A percentile compares a stretch with the other conserved stretches of the same genome.
phyloP scores from a whole-genome alignment of 2,113 vertebrate species.

The Chaenogobius annularis region DNA sequence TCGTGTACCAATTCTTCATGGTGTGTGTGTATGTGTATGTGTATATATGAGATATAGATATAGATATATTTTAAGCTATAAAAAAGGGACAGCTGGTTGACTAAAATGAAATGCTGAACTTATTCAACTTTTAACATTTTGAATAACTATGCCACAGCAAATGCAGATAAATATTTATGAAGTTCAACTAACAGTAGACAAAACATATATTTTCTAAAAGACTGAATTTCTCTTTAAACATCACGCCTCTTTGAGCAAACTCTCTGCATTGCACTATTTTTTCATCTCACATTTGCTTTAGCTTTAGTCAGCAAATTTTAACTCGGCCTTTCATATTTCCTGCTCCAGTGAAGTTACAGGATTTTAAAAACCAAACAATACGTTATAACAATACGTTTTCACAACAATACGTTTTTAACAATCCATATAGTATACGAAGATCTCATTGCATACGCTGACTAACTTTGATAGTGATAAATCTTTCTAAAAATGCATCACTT shows the following conservation, averaged over 20 bases:
- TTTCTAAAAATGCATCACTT: slow-evolving; percentile 4
- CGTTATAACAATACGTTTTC: too few species aligned
- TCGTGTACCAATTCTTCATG: too few species aligned
- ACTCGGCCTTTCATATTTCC: neutral
- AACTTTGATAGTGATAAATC: neutral
- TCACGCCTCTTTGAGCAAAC: neutral
- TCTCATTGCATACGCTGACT: neutral
- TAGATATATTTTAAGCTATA: too few species aligned
- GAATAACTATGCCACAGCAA: too few species aligned
- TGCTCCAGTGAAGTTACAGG: neutral
- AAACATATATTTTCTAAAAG: too few species aligned
- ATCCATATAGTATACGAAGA: neutral
- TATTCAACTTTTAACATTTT: too few species aligned
- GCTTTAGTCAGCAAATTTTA: neutral
- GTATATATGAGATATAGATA: too few species aligned
- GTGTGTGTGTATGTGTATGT: too few species aligned
- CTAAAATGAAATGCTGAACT: too few species aligned
- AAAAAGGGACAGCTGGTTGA: too few species aligned
- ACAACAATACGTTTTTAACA: too few species aligned
- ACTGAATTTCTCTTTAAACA: neutral
- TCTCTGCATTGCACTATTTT: neutral
- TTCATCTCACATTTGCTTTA: neutral
- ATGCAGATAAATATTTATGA: neutral
- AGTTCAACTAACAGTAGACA: neutral
- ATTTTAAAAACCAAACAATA: neutral